These are phyloP conservation scores for Geothlypis trichas DNA, from an alignment of 2,113 vertebrate species.

Conservation along the genomic window DNA sequence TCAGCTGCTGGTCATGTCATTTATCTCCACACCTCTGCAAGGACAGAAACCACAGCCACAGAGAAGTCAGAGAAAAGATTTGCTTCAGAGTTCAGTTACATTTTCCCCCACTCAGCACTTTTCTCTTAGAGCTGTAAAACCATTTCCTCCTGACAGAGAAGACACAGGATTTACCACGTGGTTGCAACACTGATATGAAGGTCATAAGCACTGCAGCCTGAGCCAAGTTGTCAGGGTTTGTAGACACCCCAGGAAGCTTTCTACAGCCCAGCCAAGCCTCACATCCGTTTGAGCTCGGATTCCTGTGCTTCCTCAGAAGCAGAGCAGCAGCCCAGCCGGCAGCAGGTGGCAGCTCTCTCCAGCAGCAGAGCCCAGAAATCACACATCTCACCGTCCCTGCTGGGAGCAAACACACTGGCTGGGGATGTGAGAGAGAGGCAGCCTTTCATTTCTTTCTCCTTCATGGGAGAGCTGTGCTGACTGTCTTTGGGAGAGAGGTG, in stretches of 20 bases:
- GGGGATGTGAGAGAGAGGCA: not conserved
- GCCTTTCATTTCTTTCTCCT: not conserved
- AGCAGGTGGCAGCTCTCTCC: constrained; percentile 14
- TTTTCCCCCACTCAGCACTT: not conserved
- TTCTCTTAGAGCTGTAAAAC: not conserved
- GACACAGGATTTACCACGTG: not conserved
- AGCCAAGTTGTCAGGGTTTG: not conserved
- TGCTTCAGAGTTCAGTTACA: not conserved
- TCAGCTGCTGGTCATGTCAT: not conserved
- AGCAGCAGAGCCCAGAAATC: not conserved
- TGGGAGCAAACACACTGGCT: not conserved
- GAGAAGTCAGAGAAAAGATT: not conserved
- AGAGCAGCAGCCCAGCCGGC: not conserved
- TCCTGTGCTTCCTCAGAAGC: not conserved
- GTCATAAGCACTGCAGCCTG: not conserved
- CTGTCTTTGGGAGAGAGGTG: not conserved
- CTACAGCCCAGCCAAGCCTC: not conserved
- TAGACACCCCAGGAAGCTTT: not conserved
- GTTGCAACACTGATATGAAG: not conserved
- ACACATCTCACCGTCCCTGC: not conserved
- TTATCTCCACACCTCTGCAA: not conserved
- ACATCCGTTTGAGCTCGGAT: not conserved
- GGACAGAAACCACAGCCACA: rapidly evolving
- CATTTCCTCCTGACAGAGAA: not conserved
- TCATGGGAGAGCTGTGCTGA: not conserved